Evolutionary conservation across 2,888 invertebrate genomes (phyloP), one percentile per base, ranked within the genome.

Genomic region (Drosophila borborema): DNA sequence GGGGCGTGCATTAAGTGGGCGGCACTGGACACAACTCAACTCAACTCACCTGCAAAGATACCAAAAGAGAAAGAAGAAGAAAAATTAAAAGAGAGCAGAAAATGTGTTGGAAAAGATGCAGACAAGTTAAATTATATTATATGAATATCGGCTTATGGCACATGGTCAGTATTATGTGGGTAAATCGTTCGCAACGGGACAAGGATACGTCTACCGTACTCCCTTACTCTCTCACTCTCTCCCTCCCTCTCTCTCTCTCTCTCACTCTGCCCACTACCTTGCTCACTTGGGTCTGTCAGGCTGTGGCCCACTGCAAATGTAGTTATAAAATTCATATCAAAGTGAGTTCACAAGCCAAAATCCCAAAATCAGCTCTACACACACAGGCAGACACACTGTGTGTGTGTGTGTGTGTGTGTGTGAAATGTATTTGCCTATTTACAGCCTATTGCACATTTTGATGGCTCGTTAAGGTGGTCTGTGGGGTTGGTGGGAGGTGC

Each of bases 391-490:
- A 70, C 62, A 56, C 23, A 23, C 7, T n/a, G n/a, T n/a, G n/a
- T n/a, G n/a, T n/a, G n/a, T n/a, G 51, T 66, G 59, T 59, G 28
- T 63, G 53, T 64, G 64, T 64, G 72, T 74, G 28, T 72, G 61
- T 64, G 31, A 82, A 86, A 88, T 77, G 77, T 84, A 86, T 86
- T 86, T 86, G 85, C 88, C 89, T 89, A 89, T 87, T 86, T 87
- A 89, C 85, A 89, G 87, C 82, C 87, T 89, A 86, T 86, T 89
- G 85, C 87, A 89, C 85, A 89, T 84, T 85, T 89, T 76, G 86
- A 78, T 81, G 74, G 69, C 20, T 64, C 74, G 67, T 64, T 72
- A 62, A 54, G 38, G 51, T 62, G 28, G 5, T 6, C 28, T 28
- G 28, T 28, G 53, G 41, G 8, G 43, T 41, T 23, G 41, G 16